Evolutionary conservation across 64 coral and sea anemone species (phyloP).

Genomic region (Stichodactyla mertensii): DNA sequence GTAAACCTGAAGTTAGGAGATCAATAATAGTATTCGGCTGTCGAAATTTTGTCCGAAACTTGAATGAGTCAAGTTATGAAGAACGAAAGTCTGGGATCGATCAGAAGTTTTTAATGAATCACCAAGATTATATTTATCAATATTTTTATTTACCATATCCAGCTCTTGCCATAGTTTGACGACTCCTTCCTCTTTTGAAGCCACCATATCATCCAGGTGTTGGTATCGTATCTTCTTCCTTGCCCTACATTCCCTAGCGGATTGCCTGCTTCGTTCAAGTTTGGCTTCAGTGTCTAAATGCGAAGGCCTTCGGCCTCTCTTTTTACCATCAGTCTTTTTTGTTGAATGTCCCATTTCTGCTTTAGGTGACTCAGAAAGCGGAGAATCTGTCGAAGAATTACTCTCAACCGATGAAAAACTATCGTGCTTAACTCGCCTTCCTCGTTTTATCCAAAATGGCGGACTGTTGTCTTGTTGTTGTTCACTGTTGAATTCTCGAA

Average conservation of each 20-base stretch:
- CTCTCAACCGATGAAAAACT: constrained; percentile 98
- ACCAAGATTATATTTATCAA: neutral
- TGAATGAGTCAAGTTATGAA: neutral
- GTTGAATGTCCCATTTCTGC: constrained; percentile 55
- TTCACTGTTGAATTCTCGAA: constrained; percentile 45
- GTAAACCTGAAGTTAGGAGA: neutral
- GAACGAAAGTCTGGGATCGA: neutral
- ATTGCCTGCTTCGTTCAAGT: constrained; percentile 92
- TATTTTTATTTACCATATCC: constrained; percentile 62
- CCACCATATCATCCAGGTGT: constrained; percentile 78
- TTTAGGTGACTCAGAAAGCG: constrained; percentile 55
- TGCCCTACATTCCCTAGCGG: constrained; percentile 91
- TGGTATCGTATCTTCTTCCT: constrained; percentile 94
- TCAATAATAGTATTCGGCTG: neutral
- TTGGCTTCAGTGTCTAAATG: constrained; percentile 98
- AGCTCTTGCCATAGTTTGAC: constrained; percentile 85
- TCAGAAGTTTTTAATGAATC: neutral
- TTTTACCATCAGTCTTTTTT: constrained; percentile 73
- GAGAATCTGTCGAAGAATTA: constrained; percentile 77
- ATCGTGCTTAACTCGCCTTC: constrained; percentile 89
- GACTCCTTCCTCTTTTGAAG: constrained; percentile 84
- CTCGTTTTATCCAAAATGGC: constrained; percentile 51
- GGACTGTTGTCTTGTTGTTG: constrained; percentile 37
- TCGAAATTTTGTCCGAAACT: neutral
- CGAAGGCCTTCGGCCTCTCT: constrained; percentile 88